Conservation (phyloP, 2,888 invertebrate genomes). For the Spatulosminthurus flaviceps region DNA sequence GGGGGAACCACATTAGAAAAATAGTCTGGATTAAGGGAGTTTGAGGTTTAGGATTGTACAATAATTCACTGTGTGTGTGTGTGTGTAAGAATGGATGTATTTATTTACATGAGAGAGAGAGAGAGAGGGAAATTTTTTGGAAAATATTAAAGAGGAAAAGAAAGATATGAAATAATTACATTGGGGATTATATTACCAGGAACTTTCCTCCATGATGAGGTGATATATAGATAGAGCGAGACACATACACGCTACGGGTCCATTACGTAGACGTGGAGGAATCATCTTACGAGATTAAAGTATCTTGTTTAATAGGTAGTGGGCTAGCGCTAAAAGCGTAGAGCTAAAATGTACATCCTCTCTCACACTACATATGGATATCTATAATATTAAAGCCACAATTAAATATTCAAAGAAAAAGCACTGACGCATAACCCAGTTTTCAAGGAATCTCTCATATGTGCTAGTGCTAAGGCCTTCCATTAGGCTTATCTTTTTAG, state of each 20-base stretch:
- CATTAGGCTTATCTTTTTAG: background rate
- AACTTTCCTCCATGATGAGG: background rate
- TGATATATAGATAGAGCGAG: background rate
- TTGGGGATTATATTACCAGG: background rate
- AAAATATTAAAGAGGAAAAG: background rate
- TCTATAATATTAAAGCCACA: background rate
- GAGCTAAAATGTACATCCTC: no score
- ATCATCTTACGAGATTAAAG: background rate
- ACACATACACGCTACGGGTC: background rate
- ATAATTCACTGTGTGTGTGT: no score
- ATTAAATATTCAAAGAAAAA: background rate
- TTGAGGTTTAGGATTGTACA: no score
- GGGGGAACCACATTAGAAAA: no score
- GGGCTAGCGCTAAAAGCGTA: no score
- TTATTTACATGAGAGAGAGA: no score
- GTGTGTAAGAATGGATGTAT: background rate
- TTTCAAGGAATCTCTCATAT: background rate
- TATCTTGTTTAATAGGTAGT: background rate
- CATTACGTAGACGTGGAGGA: background rate
- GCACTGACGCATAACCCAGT: slow-evolving; percentile 8
- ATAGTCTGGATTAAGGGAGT: no score
- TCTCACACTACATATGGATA: no score
- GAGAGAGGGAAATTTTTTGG: no score
- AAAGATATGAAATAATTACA: background rate
- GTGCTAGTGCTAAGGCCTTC: no score